Percentiles rank a stretch among this genome's conserved stretches.
These are phyloP conservation scores for Tachina lurida DNA, from an alignment of 2,888 invertebrate genomes.

Conservation along the genomic window DNA sequence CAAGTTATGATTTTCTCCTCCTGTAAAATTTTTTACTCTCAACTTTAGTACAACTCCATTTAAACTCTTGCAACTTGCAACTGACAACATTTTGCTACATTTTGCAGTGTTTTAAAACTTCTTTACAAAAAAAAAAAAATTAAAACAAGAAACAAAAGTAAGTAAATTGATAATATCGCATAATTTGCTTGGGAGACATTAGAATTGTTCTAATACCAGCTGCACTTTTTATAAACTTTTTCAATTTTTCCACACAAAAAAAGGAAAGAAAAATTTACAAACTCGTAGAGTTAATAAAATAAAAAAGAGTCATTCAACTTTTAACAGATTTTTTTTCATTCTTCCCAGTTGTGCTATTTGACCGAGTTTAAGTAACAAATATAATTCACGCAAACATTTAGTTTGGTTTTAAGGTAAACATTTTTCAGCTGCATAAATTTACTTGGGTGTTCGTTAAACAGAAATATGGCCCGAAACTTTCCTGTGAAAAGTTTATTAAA, in stretches of 20 bases:
- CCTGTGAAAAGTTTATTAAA: conserved; percentile 54
- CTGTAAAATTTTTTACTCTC: neutral
- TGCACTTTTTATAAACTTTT: conserved; percentile 56
- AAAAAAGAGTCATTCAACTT: conserved; percentile 59
- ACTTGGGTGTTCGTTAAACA: conserved; percentile 19
- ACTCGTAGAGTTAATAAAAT: conserved; percentile 40
- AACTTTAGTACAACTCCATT: conserved; percentile 16
- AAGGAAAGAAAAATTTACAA: neutral
- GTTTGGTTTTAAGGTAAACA: conserved; percentile 10
- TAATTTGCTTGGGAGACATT: conserved; percentile 54
- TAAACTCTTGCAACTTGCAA: conserved; percentile 48
- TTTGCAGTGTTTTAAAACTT: conserved; percentile 14
- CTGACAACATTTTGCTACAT: conserved; percentile 26
- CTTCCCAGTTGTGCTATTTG: conserved; percentile 39
- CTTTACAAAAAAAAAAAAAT: conserved; percentile 14
- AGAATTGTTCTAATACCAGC: conserved; percentile 57
- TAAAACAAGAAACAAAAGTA: neutral
- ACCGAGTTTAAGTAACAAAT: conserved; percentile 63
- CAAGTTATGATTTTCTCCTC: neutral
- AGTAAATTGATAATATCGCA: conserved; percentile 53
- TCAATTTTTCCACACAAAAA: conserved; percentile 54
- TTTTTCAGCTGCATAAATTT: conserved; percentile 58
- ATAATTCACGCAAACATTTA: conserved; percentile 54
- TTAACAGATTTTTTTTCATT: conserved; percentile 28
- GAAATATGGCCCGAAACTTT: conserved; percentile 45